Percentiles rank a stretch among this genome's conserved stretches.
These are phyloP conservation scores for Herpetotheres cachinnans DNA, from an alignment of 2,113 vertebrate species.

Conservation along the genomic window DNA sequence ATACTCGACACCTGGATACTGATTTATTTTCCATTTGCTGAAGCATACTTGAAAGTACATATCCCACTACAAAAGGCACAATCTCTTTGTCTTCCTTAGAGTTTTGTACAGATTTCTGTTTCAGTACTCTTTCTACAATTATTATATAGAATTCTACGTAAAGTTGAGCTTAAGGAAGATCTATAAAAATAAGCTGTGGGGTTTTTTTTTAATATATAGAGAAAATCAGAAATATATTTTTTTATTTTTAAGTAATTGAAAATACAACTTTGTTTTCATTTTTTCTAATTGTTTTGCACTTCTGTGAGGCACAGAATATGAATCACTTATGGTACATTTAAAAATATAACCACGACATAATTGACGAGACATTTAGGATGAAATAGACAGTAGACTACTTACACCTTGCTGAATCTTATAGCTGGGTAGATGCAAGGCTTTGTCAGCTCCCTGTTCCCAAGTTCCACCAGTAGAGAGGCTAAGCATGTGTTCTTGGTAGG, in stretches of 20 bases:
- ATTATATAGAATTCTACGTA: background rate
- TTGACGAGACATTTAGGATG: background rate
- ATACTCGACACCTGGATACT: background rate
- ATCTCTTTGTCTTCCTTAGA: background rate
- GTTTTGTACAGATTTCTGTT: background rate
- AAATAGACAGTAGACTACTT: background rate
- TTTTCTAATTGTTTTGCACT: background rate
- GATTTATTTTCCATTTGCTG: background rate
- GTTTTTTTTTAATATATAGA: background rate
- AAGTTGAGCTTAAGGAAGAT: background rate
- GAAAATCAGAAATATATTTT: background rate
- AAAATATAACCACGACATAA: background rate
- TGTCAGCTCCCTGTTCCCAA: background rate
- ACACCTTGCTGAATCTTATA: background rate
- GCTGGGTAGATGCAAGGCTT: background rate
- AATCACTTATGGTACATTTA: background rate
- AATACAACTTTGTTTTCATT: background rate
- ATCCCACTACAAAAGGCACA: background rate
- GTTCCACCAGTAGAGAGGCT: background rate
- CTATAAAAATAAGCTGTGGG: fast-evolving
- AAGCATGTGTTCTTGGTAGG: background rate
- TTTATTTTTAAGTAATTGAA: background rate
- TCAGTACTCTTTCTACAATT: background rate
- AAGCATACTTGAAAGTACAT: background rate
- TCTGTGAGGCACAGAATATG: background rate